Evolutionary conservation across 2,113 vertebrate species (phyloP).

Genomic region (Echinops telfairi): DNA sequence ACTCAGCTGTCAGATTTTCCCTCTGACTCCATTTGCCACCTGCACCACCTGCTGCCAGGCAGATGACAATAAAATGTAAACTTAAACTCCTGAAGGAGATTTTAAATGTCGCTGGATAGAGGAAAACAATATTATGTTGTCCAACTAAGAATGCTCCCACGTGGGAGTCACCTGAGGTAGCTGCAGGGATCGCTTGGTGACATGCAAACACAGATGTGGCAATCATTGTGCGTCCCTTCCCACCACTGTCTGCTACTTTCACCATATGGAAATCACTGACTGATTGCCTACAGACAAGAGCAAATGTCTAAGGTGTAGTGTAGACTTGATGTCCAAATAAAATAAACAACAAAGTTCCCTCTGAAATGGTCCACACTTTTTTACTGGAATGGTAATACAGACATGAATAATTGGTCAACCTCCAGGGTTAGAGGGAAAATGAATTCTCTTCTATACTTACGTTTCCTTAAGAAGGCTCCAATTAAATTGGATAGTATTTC

Average conservation of each 20-base stretch:
- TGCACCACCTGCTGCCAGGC: slow-evolving; percentile 43
- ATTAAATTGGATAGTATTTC: background rate
- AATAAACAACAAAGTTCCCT: background rate
- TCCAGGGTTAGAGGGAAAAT: slow-evolving; percentile 40
- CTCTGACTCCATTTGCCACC: slow-evolving; percentile 63
- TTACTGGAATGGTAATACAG: background rate
- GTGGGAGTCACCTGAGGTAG: background rate
- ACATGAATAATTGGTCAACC: background rate
- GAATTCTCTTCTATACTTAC: slow-evolving; percentile 6
- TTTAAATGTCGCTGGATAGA: background rate
- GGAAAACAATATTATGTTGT: background rate
- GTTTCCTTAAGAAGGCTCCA: slow-evolving; percentile 38
- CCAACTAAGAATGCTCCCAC: background rate
- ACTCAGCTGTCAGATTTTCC: slow-evolving; percentile 49
- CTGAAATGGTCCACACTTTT: background rate
- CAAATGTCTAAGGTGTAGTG: background rate
- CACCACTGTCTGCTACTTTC: background rate
- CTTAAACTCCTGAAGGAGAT: slow-evolving; percentile 59
- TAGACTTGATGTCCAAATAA: background rate
- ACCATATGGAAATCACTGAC: background rate
- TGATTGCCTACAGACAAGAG: no score
- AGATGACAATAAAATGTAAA: slow-evolving; percentile 65
- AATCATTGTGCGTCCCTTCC: background rate
- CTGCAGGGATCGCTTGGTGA: background rate
- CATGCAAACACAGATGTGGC: background rate